Base-by-base conservation (phyloP, 1,140 invertebrate genomes). In the Halyomorpha halys region DNA sequence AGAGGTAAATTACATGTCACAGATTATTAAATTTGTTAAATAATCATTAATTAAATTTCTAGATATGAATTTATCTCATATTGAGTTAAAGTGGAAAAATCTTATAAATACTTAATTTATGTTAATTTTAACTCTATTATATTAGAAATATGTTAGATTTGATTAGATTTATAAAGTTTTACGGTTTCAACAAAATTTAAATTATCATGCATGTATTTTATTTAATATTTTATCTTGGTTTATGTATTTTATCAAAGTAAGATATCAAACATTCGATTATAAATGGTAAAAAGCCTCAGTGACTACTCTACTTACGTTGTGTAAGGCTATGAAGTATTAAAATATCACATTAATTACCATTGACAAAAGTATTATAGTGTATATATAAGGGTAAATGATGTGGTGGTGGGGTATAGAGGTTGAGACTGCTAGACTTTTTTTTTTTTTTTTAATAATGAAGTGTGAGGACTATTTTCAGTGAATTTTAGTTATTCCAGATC, bases 291-390 rank as follows among this genome's bases (percentile, higher is more conserved):
- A 49, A 21, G n/a, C 47, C 47, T 49, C 47, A 19, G n/a, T 19
- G n/a, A 49, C n/a, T 19, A 19, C 45, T 47, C 13, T 47, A n/a
- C n/a, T 19, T 19, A 18, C 47, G 6, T 49, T 19, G n/a, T 21
- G n/a, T 18, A 19, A 49, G n/a, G n/a, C 47, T 21, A 21, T 11
- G n/a, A 19, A 49, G 47, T 49, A 19, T 49, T 49, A 49, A 19
- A 49, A 19, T 49, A 49, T 19, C 21, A 49, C n/a, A 49, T 49
- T 19, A 49, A 19, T 49, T 49, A 49, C 47, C 47, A 49, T 49
- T 49, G 47, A 49, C 21, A 49, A 49, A 49, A 49, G 47, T 49
- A 49, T 49, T 49, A 49, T 49, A 49, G 9, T 49, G 47, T 49
- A 49, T 21, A 49, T 49, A 49, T 49, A 49, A 49, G 47, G 47